A percentile compares a stretch with the other conserved stretches of the same genome.
Conservation (phyloP, 1,140 invertebrate species). For the Galendromus occidentalis region DNA sequence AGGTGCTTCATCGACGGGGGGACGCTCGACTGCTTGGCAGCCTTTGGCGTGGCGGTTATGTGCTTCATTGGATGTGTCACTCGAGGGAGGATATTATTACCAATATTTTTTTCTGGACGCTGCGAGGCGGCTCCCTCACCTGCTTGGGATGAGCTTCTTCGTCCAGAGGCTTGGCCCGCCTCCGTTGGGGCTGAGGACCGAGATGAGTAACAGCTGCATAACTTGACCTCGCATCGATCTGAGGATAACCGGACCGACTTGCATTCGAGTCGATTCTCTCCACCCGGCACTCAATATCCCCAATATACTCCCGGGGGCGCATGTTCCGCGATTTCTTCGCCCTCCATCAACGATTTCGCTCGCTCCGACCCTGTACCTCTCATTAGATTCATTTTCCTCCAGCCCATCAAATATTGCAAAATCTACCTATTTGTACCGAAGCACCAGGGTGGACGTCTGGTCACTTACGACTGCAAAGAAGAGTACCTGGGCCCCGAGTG, state of each 20-base stretch:
- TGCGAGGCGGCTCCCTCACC: too few relatives aligned
- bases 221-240: too few relatives aligned
- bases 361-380: not conserved
- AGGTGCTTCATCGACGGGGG: not conserved
- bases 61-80: too few relatives aligned
- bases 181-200: too few relatives aligned
- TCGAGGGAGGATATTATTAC: too few relatives aligned
- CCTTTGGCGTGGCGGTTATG: not conserved
- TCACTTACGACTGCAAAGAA: not conserved
- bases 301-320: not conserved
- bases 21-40: not conserved
- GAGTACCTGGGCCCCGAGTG: not conserved
- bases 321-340: not conserved
- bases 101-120: too few relatives aligned
- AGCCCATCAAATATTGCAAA: conserved; percentile 8
- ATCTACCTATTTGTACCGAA: not conserved
- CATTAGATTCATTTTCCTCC: not conserved
- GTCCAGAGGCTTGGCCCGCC: too few relatives aligned
- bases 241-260: too few relatives aligned
- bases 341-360: not conserved
- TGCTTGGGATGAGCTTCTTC: too few relatives aligned
- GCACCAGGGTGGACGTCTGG: not conserved
- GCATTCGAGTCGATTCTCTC: too few relatives aligned
- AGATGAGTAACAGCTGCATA: too few relatives aligned
- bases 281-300: too few relatives aligned